These are phyloP conservation scores for Brachyptera risi DNA, from an alignment of 2,888 invertebrate species.

Conservation along the genomic window DNA sequence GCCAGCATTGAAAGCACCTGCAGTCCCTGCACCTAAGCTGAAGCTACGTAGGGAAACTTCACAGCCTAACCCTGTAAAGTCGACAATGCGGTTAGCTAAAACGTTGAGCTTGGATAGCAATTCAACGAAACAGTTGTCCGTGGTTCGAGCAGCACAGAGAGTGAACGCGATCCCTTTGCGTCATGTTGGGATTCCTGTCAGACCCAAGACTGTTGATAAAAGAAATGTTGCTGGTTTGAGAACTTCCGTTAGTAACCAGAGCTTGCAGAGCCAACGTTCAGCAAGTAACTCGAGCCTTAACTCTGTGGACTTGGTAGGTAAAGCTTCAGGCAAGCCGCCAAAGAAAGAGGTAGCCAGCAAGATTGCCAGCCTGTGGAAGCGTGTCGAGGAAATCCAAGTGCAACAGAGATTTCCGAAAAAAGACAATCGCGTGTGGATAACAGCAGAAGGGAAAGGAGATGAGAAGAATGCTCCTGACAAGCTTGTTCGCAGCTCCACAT, in stretches of 20 bases:
- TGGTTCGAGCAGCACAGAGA: background rate
- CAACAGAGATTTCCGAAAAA: constrained; percentile 52
- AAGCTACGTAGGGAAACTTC: background rate
- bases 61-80: background rate
- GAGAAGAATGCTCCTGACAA: constrained; percentile 34
- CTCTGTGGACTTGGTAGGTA: constrained; percentile 38
- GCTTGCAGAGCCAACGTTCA: constrained; percentile 44
- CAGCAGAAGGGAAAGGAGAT: constrained; percentile 33
- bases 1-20: background rate
- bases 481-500: constrained; percentile 60
- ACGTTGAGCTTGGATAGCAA: background rate
- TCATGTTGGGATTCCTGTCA: background rate
- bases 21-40: background rate
- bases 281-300: constrained; percentile 59
- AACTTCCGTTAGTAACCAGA: constrained; percentile 37
- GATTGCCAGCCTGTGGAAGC: constrained; percentile 77
- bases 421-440: constrained; percentile 60
- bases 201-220: background rate
- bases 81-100: constrained; percentile 4
- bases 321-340: constrained; percentile 43
- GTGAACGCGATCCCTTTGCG: background rate
- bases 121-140: background rate
- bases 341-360: constrained; percentile 67
- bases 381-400: constrained; percentile 64
- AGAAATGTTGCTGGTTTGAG: background rate